Evolutionary conservation across 2,888 invertebrate species (phyloP).

Genomic region (Lepidochitona cinerea): DNA sequence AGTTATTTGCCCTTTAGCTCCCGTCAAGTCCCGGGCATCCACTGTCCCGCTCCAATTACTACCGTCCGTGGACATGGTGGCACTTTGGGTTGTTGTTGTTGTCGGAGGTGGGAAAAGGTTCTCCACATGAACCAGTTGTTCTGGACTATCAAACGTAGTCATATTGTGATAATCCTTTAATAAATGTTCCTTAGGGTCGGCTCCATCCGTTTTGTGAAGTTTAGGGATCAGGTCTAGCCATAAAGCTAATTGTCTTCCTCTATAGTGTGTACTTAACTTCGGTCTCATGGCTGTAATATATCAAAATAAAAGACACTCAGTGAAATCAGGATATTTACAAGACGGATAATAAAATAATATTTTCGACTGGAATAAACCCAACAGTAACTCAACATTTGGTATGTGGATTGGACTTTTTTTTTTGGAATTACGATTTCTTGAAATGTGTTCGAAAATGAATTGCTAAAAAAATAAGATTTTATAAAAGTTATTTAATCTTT

Average conservation of each 20-base stretch:
- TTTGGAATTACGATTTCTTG: too few relatives aligned
- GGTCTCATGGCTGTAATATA: slow-evolving; percentile 85
- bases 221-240: slow-evolving; percentile 97
- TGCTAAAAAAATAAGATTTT: too few relatives aligned
- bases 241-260: slow-evolving; percentile 94
- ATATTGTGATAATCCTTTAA: slow-evolving; percentile 87
- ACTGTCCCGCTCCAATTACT: neutral
- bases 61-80: neutral
- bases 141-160: slow-evolving; percentile 86
- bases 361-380: too few relatives aligned
- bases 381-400: too few relatives aligned
- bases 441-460: too few relatives aligned
- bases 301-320: slow-evolving; percentile 12
- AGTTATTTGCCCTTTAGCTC: neutral
- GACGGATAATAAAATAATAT: too few relatives aligned
- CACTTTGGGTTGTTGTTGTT: slow-evolving; percentile 29
- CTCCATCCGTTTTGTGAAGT: slow-evolving; percentile 84
- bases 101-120: slow-evolving; percentile 60
- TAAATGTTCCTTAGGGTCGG: slow-evolving; percentile 89
- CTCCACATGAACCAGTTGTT: slow-evolving; percentile 76
- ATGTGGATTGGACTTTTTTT: too few relatives aligned
- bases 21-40: neutral
- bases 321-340: too few relatives aligned
- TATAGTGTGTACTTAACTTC: slow-evolving; percentile 92
- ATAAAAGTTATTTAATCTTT: too few relatives aligned